Evolutionary conservation across 2,113 vertebrate species (phyloP).

Genomic region (Marcusenius ussheri): DNA sequence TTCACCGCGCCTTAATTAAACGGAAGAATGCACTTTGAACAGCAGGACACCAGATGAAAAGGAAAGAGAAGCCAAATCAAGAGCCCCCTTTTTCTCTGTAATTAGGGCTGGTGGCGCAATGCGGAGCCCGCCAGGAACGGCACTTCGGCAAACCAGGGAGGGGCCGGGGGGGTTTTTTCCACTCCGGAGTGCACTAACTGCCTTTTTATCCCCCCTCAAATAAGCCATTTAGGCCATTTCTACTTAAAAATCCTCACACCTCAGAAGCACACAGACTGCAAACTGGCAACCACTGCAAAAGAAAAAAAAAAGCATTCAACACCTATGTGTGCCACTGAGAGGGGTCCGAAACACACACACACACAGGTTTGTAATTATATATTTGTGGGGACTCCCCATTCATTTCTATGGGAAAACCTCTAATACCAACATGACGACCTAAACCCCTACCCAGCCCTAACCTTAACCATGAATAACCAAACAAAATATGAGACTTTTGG

Average conservation of each 20-base stretch:
- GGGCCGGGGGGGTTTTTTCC: slow-evolving; percentile 50
- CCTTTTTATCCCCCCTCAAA: slow-evolving; percentile 59
- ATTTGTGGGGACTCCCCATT: no score
- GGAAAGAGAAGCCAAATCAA: slow-evolving; percentile 65
- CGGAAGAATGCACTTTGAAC: slow-evolving; percentile 58
- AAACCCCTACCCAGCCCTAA: no score
- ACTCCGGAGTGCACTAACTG: slow-evolving; percentile 58
- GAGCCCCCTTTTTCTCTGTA: slow-evolving; percentile 53
- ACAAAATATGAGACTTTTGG: no score
- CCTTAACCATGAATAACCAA: no score
- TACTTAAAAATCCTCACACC: slow-evolving; percentile 51
- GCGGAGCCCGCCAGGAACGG: slow-evolving; percentile 54
- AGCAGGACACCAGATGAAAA: slow-evolving; percentile 67
- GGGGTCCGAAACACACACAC: background rate
- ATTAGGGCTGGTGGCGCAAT: slow-evolving; percentile 60
- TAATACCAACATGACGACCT: no score
- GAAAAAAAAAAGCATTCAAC: slow-evolving; percentile 13
- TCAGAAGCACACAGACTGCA: slow-evolving; percentile 51
- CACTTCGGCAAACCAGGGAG: slow-evolving; percentile 52
- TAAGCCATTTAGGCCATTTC: slow-evolving; percentile 55
- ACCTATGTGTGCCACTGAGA: background rate
- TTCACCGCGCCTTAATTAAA: slow-evolving; percentile 62
- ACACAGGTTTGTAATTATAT: background rate
- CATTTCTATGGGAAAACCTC: no score
- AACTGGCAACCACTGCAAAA: slow-evolving; percentile 28